Conservation (phyloP, 2,797 vertebrate genomes). For the Myiothlypis coronata region DNA sequence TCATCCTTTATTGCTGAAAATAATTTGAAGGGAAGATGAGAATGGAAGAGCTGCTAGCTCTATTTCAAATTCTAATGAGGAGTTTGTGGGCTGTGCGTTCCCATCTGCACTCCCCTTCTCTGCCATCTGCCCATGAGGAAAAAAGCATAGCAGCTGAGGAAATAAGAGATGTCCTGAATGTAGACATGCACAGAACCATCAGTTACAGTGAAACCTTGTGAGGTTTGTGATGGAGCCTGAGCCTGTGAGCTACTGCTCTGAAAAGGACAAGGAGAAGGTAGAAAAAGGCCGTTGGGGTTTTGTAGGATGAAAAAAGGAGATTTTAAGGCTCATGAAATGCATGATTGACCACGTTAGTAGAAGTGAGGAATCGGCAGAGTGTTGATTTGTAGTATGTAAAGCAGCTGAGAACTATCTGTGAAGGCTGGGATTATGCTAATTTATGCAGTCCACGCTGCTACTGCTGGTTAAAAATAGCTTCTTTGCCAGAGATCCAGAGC, state of each 20-base stretch:
- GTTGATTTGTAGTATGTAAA: conserved; percentile 48
- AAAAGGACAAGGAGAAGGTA: background rate
- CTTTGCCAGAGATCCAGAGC: conserved; percentile 54
- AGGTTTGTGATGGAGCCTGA: background rate
- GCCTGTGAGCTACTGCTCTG: background rate
- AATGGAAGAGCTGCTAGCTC: background rate
- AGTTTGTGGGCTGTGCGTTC: conserved; percentile 35
- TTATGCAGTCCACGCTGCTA: conserved; percentile 67
- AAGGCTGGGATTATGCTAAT: conserved; percentile 72
- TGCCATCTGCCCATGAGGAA: conserved; percentile 60
- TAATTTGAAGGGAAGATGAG: conserved; percentile 9
- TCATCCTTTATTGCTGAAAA: conserved; percentile 33
- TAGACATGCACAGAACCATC: conserved; percentile 25
- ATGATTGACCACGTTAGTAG: background rate
- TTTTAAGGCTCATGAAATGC: background rate
- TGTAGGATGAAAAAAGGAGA: background rate
- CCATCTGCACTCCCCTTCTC: conserved; percentile 46
- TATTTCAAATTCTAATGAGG: background rate
- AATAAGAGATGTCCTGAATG: conserved; percentile 31
- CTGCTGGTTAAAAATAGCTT: conserved; percentile 72
- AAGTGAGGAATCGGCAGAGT: background rate
- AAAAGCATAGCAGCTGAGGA: conserved; percentile 4
- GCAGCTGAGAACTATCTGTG: conserved; percentile 39
- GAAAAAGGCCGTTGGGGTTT: background rate
- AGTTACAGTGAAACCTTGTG: background rate